Evolutionary conservation across 1,140 invertebrate species (phyloP), one percentile per base, ranked within the genome.

Genomic region (Cyrtorhinus lividipennis): DNA sequence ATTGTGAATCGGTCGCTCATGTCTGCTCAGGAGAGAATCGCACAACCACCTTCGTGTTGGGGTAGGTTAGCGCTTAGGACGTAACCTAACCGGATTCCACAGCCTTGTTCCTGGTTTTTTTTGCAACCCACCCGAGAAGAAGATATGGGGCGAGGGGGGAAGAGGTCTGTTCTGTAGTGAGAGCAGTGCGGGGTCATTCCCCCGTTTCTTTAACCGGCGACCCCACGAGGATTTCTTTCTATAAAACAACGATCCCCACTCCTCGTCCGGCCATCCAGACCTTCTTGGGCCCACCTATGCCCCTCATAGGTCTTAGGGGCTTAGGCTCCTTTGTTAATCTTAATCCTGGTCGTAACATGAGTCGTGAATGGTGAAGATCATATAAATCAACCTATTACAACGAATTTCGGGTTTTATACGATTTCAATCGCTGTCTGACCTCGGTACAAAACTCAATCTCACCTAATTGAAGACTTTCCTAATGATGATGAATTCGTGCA

Each of bases 61-160:
- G 48, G 48, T 53, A 53, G 48, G 48, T 53, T 53, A 53, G 48
- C 48, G 48, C 48, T 53, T n/a, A n/a, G 20, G 48, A 53, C 48
- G 48, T 10, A 53, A 53, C 48, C 48, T 22, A 53, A 53, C 48
- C 48, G 48, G 48, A 53, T 53, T 53, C 48, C 48, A 15, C 10
- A 53, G 48, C 48, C 12, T 12, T 53, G 48, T 53, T 53, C 10
- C 12, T 53, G 10, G 48, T 53, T 53, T 53, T 44, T n/a, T 53
- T 53, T 53, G 48, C 48, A 20, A 12, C 48, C 48, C n/a, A n/a
- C n/a, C n/a, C n/a, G n/a, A n/a, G 48, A 15, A 22, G 48, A 53
- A 53, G 48, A 20, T 22, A 5, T 10, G 18, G 10, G 48, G 48
- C 20, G 48, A 22, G 48, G 20, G 48, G 48, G 18, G 48, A 20